phyloP scores from a whole-genome alignment of 2,113 vertebrate genomes.

The Micronycteris hirsuta region DNA sequence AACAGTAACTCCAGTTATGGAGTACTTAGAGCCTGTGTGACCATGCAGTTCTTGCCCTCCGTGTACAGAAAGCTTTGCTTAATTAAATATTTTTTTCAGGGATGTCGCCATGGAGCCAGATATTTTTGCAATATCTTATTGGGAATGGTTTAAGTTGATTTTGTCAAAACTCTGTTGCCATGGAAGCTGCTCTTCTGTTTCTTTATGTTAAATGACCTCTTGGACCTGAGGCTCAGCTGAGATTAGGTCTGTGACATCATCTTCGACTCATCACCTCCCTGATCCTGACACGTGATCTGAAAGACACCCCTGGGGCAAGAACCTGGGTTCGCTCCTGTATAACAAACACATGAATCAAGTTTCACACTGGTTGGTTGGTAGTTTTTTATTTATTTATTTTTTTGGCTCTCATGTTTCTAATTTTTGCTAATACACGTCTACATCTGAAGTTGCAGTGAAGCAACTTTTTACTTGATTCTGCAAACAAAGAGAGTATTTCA shows the following conservation, averaged over 20 bases:
- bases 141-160: neutral
- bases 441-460: neutral
- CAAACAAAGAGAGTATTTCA: neutral
- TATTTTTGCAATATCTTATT: neutral
- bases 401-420: neutral
- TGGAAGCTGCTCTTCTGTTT: neutral
- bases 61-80: neutral
- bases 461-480: neutral
- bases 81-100: neutral
- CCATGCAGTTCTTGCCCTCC: neutral
- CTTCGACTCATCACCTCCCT: neutral
- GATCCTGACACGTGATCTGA: neutral
- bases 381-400: neutral
- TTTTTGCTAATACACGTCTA: neutral
- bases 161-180: neutral
- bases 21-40: accelerated
- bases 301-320: neutral
- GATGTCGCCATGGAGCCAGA: neutral
- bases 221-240: neutral
- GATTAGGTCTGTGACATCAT: neutral
- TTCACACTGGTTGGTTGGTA: neutral
- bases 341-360: neutral
- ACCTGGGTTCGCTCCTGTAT: neutral
- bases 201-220: neutral
- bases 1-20: neutral